Evolutionary conservation across 2,113 vertebrate species (phyloP).

Genomic region (Lynx canadensis): DNA sequence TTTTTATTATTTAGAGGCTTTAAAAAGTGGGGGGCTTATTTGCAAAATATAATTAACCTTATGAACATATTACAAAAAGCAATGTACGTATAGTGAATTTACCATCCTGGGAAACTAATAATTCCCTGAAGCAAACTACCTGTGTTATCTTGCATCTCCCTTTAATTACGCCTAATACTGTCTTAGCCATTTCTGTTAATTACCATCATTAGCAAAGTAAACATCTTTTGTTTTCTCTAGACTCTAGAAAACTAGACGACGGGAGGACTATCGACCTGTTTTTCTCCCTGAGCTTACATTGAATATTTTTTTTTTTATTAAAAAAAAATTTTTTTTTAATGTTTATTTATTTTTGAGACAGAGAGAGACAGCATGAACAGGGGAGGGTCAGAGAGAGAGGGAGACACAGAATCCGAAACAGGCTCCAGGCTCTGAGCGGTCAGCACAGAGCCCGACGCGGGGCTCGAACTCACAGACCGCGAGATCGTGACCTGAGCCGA

Average conservation of each 20-base stretch:
- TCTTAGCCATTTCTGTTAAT: not conserved
- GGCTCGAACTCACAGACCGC: no score
- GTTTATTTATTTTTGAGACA: no score
- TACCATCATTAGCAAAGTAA: not conserved
- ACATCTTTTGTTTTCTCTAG: not conserved
- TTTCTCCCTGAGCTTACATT: not conserved
- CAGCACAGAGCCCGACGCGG: no score
- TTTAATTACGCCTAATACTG: not conserved
- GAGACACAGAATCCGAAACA: no score
- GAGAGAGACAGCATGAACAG: no score
- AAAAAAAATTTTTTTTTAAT: no score
- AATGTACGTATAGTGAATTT: not conserved
- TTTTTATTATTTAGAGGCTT: not conserved
- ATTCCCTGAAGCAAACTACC: not conserved
- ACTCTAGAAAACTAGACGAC: not conserved
- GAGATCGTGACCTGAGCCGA: no score
- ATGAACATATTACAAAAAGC: not conserved
- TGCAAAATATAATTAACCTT: not conserved
- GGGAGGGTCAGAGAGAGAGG: no score
- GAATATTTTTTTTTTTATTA: not conserved
- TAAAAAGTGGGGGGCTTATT: not conserved
- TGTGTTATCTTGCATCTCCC: not conserved
- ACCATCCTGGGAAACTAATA: not conserved
- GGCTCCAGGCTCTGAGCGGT: no score
- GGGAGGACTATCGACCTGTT: not conserved